These are phyloP conservation scores for Acronicta alni DNA, from an alignment of 2,888 invertebrate species.

Conservation along the genomic window DNA sequence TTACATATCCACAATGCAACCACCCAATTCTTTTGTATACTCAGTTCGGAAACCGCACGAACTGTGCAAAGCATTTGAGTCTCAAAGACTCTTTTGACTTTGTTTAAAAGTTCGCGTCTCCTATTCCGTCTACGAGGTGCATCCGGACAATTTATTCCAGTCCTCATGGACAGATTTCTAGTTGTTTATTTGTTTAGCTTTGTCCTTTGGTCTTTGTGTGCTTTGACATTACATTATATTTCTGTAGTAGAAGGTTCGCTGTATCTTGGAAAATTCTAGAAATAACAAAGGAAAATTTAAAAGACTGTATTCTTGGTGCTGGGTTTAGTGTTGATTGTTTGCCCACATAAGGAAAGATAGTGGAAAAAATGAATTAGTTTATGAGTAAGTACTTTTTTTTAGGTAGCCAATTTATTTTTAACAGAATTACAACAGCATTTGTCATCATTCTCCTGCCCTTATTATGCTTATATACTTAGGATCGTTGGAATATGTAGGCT, in stretches of 20 bases:
- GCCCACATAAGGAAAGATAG: no score
- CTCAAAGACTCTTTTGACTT: slow-evolving; percentile 15
- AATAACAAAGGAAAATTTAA: not conserved
- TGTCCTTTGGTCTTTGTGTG: slow-evolving; percentile 2
- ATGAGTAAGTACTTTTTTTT: no score
- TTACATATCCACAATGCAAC: slow-evolving; percentile 35
- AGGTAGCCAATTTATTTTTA: no score
- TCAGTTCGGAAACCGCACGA: not conserved
- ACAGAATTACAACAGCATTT: not conserved
- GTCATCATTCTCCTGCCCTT: no score
- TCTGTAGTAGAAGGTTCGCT: not conserved
- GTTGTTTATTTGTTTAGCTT: slow-evolving; percentile 18
- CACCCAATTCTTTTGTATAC: slow-evolving; percentile 22
- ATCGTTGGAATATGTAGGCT: no score
- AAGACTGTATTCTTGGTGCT: no score
- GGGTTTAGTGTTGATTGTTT: no score
- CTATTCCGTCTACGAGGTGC: slow-evolving; percentile 17
- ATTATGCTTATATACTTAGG: no score
- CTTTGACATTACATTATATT: not conserved
- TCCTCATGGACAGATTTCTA: not conserved
- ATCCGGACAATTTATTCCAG: slow-evolving; percentile 20
- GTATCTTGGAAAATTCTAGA: not conserved
- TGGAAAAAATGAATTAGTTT: no score
- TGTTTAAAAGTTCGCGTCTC: slow-evolving; percentile 14
- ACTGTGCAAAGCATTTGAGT: slow-evolving; percentile 10